phyloP scores from a whole-genome alignment of 2,888 invertebrate species.

The Morpho helenor region DNA sequence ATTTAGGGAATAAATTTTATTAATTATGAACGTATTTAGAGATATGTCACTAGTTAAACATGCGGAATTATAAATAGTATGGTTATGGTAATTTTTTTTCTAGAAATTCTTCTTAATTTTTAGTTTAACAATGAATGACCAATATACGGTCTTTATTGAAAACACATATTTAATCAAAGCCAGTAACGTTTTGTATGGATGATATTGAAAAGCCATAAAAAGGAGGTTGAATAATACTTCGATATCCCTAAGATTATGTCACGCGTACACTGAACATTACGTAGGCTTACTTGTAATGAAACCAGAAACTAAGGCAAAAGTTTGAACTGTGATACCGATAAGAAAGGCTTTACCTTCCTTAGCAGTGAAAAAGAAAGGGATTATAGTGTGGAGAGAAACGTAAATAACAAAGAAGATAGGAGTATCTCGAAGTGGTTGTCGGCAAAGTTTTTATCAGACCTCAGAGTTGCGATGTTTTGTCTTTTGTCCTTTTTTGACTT shows the following conservation, averaged over 20 bases:
- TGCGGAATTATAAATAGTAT: too few species aligned
- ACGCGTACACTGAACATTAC: slow-evolving; percentile 7
- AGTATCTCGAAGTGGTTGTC: slow-evolving; percentile 6
- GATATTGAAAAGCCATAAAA: not conserved
- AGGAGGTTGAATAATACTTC: slow-evolving; percentile 5
- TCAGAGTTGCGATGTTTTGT: slow-evolving; percentile 9
- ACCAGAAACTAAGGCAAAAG: slow-evolving; percentile 13
- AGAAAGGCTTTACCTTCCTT: slow-evolving; percentile 41
- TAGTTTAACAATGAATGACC: too few species aligned
- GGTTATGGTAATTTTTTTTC: too few species aligned
- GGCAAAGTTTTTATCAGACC: slow-evolving; percentile 12
- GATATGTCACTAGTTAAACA: too few species aligned
- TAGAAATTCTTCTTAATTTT: too few species aligned
- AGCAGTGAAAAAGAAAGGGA: slow-evolving; percentile 27
- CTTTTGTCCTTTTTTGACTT: slow-evolving; percentile 6
- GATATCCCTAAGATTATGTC: slow-evolving; percentile 7
- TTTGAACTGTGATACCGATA: slow-evolving; percentile 34
- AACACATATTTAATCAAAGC: too few species aligned
- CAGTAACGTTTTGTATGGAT: too few species aligned
- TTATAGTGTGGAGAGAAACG: slow-evolving; percentile 25
- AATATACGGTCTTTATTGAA: too few species aligned
- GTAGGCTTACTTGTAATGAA: slow-evolving; percentile 13
- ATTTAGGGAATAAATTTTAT: too few species aligned
- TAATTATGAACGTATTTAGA: too few species aligned
- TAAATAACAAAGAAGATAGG: slow-evolving; percentile 29